phyloP scores from a whole-genome alignment of 1,140 invertebrate genomes.

The Hydropsyche tenuis region DNA sequence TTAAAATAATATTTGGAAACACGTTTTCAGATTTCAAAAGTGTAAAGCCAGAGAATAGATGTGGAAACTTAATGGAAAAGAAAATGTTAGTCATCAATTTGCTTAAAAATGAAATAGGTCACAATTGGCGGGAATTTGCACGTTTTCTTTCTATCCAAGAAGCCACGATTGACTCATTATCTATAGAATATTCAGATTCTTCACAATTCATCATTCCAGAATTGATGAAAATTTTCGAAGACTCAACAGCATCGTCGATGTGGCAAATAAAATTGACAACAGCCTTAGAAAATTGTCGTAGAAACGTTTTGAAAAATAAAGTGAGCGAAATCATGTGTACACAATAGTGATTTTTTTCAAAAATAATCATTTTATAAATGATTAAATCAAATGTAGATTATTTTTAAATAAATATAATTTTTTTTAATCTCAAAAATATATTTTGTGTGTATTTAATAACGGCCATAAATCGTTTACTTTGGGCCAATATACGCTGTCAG shows the following conservation, averaged over 20 bases:
- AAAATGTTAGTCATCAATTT: neutral
- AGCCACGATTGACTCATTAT: neutral
- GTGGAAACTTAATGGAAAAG: conserved; percentile 12
- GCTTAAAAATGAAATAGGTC: neutral
- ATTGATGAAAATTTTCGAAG: neutral
- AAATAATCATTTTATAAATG: no score
- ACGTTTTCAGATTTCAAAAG: no score
- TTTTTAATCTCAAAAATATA: no score
- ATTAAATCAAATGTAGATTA: no score
- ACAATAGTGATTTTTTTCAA: no score
- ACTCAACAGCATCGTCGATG: neutral
- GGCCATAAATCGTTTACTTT: no score
- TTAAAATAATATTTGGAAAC: no score
- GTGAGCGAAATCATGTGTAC: neutral
- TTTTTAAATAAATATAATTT: no score
- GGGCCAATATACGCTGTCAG: no score
- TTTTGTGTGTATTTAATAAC: no score
- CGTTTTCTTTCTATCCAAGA: neutral
- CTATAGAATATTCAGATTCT: neutral
- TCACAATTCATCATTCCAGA: neutral
- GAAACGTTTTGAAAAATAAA: conserved; percentile 7
- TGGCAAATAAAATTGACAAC: neutral
- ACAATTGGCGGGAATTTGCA: conserved; percentile 3
- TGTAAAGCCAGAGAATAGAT: no score
- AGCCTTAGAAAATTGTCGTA: conserved; percentile 15